These are phyloP conservation scores for Araneus ventricosus DNA, from an alignment of 1,140 invertebrate species.

Conservation along the genomic window DNA sequence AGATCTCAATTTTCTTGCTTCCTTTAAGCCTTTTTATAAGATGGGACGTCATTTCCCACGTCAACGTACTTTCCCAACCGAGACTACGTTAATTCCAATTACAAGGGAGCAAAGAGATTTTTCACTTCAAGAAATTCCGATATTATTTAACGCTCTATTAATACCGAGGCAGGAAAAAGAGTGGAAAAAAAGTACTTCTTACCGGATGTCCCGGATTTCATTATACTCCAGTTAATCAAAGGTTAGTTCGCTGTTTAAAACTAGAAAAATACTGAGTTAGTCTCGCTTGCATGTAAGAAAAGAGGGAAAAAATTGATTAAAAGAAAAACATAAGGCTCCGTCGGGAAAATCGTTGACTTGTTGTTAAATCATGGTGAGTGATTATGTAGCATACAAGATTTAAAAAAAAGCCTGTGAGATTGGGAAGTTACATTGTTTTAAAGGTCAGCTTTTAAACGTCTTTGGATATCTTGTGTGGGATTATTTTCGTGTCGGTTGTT, in stretches of 20 bases:
- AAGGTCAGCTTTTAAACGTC: no score
- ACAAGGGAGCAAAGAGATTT: constrained; percentile 7
- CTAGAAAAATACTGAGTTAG: not conserved
- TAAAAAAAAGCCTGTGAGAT: no score
- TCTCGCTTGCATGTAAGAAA: not conserved
- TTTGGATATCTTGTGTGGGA: no score
- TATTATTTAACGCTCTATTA: constrained; percentile 22
- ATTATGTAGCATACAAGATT: not conserved
- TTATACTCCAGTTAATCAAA: constrained; percentile 17
- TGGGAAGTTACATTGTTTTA: no score
- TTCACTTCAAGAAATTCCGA: not conserved
- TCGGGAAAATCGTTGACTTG: constrained; percentile 12
- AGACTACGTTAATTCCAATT: constrained; percentile 22
- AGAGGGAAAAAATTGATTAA: not conserved
- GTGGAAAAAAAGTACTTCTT: not conserved
- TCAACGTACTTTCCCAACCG: not conserved
- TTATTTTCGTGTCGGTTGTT: no score
- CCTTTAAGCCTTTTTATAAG: not conserved
- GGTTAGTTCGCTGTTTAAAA: constrained; percentile 8
- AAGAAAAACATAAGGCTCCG: not conserved
- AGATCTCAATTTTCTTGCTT: constrained; percentile 2
- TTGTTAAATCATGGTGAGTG: not conserved
- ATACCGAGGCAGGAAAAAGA: not conserved
- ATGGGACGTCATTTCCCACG: not conserved
- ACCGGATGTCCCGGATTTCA: not conserved